Base-by-base conservation (phyloP, 2,113 vertebrate genomes). In the Panurus biarmicus region DNA sequence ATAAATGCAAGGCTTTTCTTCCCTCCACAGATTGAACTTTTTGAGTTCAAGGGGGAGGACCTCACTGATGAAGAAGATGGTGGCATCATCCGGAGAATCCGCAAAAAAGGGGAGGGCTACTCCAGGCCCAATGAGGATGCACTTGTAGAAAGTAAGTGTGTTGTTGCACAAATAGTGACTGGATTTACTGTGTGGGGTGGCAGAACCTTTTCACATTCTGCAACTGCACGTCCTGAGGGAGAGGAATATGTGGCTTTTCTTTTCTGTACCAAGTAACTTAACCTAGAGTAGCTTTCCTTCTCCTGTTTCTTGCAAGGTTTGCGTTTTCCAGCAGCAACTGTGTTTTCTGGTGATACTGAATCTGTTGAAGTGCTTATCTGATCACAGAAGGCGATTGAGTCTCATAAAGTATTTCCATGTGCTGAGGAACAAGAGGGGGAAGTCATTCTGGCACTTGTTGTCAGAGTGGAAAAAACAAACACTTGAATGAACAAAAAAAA, bases 91-190 rank as follows among this genome's bases (percentile, higher is more conserved):
- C 98, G 98, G 53, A 98, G 99, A 74, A 99, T 99, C 78, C 95
- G 97, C 91, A 98, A 97, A 33, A 99, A 98, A 69, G 99, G 99
- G 5, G 98, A 99, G 84, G 98, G 99, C 60, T 99, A 99, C 85
- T 97, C 98, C 65, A 99, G 98, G 93, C 99, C 99, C 60, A 99
- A 99, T 10, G 99, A 99, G 60, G 98, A 99, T 36, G 98, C 99
- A 0, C 64, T 98, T 36, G 99, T 99, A 42, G 99, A 99, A 86
- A 98, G 99, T 99, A 76, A 98, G 97, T 83, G n/a, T 54, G 22
- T 78, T 62, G 24, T 86, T 90, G 22, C 9, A 24, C 12, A 48
- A 67, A 38, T 10, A 36, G 24, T 35, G 56, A 69, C 38, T 66
- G 36, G 21, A 13, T 62, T 90, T 79, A 26, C 19, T 1, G 0